Conservation (phyloP, 2,888 invertebrate species). For the Hydroisotoma schaefferi region DNA sequence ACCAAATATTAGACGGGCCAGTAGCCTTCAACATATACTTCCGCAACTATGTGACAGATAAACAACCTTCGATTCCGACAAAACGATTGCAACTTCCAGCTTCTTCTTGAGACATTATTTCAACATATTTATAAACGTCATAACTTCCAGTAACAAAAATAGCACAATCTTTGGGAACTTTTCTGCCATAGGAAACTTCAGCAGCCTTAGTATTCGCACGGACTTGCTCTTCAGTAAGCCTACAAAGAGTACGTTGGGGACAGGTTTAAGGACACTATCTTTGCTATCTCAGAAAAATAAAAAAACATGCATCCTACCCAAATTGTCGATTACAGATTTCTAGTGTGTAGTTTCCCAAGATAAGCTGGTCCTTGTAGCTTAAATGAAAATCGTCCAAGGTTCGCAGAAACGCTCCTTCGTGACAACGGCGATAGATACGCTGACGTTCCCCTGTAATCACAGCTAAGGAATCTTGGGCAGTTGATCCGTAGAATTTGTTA, state of each 20-base stretch:
- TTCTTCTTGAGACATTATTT: constrained; percentile 17
- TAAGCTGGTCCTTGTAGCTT: background rate
- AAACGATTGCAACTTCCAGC: constrained; percentile 29
- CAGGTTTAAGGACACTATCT: background rate
- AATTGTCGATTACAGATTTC: background rate
- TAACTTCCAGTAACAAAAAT: constrained; percentile 27
- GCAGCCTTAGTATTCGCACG: background rate
- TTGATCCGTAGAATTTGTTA: constrained; percentile 12
- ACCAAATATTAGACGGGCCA: background rate
- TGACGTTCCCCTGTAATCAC: constrained; percentile 22
- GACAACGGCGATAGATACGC: background rate
- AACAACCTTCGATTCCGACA: constrained; percentile 22
- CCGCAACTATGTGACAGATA: background rate
- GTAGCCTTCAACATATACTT: background rate
- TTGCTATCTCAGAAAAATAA: background rate
- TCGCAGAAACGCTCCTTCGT: background rate
- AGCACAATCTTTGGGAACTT: constrained; percentile 19
- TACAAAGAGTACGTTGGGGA: background rate
- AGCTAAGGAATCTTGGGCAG: constrained; percentile 23
- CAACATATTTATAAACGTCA: constrained; percentile 23
- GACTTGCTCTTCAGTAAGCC: constrained; percentile 1
- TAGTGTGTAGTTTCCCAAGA: background rate
- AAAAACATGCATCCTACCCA: background rate
- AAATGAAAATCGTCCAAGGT: background rate
- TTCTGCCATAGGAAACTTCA: background rate